Evolutionary conservation across 2,113 vertebrate species (phyloP).

Genomic region (Macquaria australasica): DNA sequence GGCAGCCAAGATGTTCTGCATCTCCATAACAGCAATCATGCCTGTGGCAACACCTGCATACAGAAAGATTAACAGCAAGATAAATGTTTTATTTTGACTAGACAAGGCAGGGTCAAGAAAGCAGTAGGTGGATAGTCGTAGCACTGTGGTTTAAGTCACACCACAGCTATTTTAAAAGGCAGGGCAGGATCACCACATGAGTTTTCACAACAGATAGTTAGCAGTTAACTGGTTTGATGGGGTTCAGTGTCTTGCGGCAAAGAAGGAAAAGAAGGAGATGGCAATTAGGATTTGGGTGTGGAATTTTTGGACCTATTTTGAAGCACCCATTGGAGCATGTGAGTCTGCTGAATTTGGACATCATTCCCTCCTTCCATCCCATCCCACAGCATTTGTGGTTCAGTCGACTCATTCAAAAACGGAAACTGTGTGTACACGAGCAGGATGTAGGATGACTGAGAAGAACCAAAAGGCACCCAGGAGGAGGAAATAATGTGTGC

Average conservation of each 20-base stretch:
- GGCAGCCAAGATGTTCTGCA: slow-evolving; percentile 81
- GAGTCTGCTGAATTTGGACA: slow-evolving; percentile 37
- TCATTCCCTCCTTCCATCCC: slow-evolving; percentile 29
- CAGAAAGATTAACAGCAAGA: background rate
- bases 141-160: slow-evolving; percentile 32
- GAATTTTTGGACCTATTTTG: slow-evolving; percentile 58
- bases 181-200: slow-evolving; percentile 25
- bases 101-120: slow-evolving; percentile 16
- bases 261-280: slow-evolving; percentile 56
- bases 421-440: slow-evolving; percentile 38
- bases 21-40: slow-evolving; percentile 88
- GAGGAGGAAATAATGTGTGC: slow-evolving; percentile 35
- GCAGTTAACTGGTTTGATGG: slow-evolving; percentile 42
- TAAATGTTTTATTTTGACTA: slow-evolving; percentile 21
- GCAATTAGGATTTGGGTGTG: slow-evolving; percentile 75
- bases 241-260: slow-evolving; percentile 43
- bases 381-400: slow-evolving; percentile 46
- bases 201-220: slow-evolving; percentile 61
- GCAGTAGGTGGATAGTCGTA: slow-evolving; percentile 32
- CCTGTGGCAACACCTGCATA: slow-evolving; percentile 85
- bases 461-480: background rate
- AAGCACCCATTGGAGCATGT: slow-evolving; percentile 24
- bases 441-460: slow-evolving; percentile 15
- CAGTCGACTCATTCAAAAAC: slow-evolving; percentile 10
- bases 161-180: slow-evolving; percentile 63